Percentiles rank a stretch among this genome's conserved stretches.
phyloP scores from a whole-genome alignment of 1,140 invertebrate genomes.

The Vollenhovia emeryi region DNA sequence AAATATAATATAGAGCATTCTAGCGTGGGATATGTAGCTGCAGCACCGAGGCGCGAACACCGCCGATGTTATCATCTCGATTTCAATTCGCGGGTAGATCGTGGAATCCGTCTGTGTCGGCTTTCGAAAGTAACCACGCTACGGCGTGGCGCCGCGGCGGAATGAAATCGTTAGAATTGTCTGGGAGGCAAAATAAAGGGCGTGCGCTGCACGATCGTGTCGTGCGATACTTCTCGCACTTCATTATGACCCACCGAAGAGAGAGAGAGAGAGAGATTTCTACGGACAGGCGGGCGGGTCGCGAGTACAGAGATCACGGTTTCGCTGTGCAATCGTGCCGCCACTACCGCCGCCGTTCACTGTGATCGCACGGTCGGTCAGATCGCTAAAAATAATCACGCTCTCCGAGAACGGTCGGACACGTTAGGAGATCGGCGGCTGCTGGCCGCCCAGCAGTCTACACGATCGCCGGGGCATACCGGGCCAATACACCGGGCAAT shows the following conservation, averaged over 20 bases:
- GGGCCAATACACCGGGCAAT: conserved; percentile 43
- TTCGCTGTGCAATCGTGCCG: conserved; percentile 43
- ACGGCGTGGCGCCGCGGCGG: no score
- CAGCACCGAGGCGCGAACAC: neutral
- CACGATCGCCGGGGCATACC: conserved; percentile 45
- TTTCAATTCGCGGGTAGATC: conserved; percentile 8
- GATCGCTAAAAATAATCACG: conserved; percentile 73
- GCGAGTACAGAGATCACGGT: conserved; percentile 33
- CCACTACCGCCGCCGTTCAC: conserved; percentile 42
- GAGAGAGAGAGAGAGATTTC: conserved; percentile 4
- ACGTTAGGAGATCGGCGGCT: conserved; percentile 56
- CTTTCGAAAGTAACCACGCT: neutral
- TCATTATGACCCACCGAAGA: conserved; percentile 10
- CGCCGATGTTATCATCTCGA: neutral
- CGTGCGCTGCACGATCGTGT: conserved; percentile 19
- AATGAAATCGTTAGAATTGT: conserved; percentile 41
- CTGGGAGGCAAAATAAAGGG: conserved; percentile 25
- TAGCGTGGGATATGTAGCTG: neutral
- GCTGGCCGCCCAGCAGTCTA: conserved; percentile 83
- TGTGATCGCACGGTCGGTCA: conserved; percentile 65
- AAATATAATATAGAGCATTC: neutral
- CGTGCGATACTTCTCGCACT: conserved; percentile 45
- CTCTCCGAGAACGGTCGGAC: conserved; percentile 60
- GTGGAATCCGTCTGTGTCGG: neutral
- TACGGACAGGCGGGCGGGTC: neutral